A percentile compares a stretch with the other conserved stretches of the same genome.
These are phyloP conservation scores for Sipha flava DNA, from an alignment of 1,140 invertebrate genomes.

Conservation along the genomic window DNA sequence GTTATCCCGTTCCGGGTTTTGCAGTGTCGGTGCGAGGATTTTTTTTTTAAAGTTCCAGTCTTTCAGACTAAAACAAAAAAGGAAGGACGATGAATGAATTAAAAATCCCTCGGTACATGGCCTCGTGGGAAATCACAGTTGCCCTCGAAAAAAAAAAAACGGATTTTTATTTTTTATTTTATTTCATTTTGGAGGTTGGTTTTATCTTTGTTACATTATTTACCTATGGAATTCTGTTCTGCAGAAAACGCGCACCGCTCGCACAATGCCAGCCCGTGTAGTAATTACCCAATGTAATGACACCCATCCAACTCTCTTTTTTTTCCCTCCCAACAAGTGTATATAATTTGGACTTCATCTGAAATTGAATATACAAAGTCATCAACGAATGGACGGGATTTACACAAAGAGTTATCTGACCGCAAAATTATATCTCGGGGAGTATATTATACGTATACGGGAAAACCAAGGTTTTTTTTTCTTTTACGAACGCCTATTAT, in stretches of 20 bases:
- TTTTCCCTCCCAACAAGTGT: neutral
- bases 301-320: neutral
- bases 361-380: slow-evolving; percentile 1
- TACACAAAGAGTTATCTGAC: slow-evolving; percentile 10
- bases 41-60: neutral
- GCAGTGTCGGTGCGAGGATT: neutral
- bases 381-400: neutral
- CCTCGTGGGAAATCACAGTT: slow-evolving; percentile 32
- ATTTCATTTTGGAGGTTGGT: slow-evolving; percentile 20
- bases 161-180: neutral
- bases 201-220: slow-evolving; percentile 26
- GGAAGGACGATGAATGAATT: slow-evolving; percentile 29
- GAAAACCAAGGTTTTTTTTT: neutral
- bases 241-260: neutral
- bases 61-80: slow-evolving; percentile 16
- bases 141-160: slow-evolving; percentile 3
- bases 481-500: neutral
- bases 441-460: too few relatives aligned
- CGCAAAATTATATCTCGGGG: neutral
- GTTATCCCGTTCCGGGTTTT: neutral
- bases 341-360: slow-evolving; percentile 24
- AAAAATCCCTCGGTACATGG: slow-evolving; percentile 16
- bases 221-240: slow-evolving; percentile 24
- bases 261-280: neutral
- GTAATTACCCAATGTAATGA: slow-evolving; percentile 16